Base-by-base conservation (phyloP, 2,797 vertebrate genomes). In the Schizopygopsis malacanthus region DNA sequence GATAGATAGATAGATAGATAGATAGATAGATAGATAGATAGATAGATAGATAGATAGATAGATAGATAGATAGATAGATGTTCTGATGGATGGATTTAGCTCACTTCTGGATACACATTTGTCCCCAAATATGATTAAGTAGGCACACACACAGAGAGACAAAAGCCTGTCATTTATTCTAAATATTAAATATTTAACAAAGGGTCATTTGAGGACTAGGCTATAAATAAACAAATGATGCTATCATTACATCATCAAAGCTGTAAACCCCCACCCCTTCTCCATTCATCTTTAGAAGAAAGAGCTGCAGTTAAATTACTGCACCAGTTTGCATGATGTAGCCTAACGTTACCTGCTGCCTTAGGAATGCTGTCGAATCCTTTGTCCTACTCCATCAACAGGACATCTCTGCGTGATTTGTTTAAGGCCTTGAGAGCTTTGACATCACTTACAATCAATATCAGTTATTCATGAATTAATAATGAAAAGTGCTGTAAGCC, bases 101-200 rank as follows among this genome's bases (percentile, higher is more conserved):
- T 67, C 65, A 67, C 65, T 37, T 67, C 15, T 18, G 15, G 2
- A 67, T 18, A 37, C 15, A 67, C 18, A 37, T 37, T 37, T 37
- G 15, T 37, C 33, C 16, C 4, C 33, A 69, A 39, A 69, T 39
- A 69, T 69, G 28, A 67, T 67, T 16, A 37, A 67, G 28, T 67
- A 37, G 63, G 15, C 16, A 65, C n/a, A 59, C 12, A 61, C 82
- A 85, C 80, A 85, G n/a, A 72, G 18, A 85, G 12, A 79, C 86
- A 86, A 79, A 89, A 79, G 45, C 56, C 52, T 86, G 76, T 78
- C 78, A 81, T 69, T 77, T 75, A 52, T 72, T 81, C 61, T 67
- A 72, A 65, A 54, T 65, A 82, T 79, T 86, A 47, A 59, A 84
- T 85, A 88, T 83, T 71, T 78, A 77, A 88, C 61, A 45, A 81